Base-by-base conservation (phyloP, 2,113 vertebrate genomes). In the Channa maculata region DNA sequence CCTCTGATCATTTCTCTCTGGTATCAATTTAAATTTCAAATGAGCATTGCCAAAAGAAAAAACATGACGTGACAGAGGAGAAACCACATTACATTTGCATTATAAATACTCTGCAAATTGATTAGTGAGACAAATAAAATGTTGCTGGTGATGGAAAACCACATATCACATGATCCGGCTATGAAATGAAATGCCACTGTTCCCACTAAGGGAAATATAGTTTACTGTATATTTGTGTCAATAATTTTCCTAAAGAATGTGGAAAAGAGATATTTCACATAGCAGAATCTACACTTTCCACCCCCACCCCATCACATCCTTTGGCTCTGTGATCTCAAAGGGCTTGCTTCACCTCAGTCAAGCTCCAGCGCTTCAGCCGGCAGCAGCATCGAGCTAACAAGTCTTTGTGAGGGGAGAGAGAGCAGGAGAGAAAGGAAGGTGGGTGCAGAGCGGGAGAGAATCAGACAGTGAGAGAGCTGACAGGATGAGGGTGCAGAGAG, bases 301-400 rank as follows among this genome's bases (percentile, higher is more conserved):
- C 76, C 80, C 84, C 75, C 72, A 51, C 53, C 70, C 44, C 48
- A 45, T 65, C 61, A 15, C 59, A 65, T 33, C 45, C 57, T 52
- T 33, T 76, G 61, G 76, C 72, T 65, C 65, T 96, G 90, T 95
- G 95, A 96, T 96, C 96, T 93, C 81, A 3, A 63, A 90, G 95
- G 94, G 93, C 93, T 95, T 75, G 89, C 93, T 91, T 89, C 84
- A 90, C 90, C 89, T 95, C 96, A 95, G 95, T 92, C 94, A 96
- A 93, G 92, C 95, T 84, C 93, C 91, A 93, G 95, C 93, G 89
- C 94, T 91, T 93, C 92, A 92, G 94, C 94, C 93, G 92, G 95
- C 95, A 95, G 94, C 95, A 95, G 85, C 86, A 62, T 66, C 72
- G n/a, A 82, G 95, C 95, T 96, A 96, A 97, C 95, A 95, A 96